Percentiles rank a stretch among this genome's conserved stretches.
phyloP scores from a whole-genome alignment of 1,140 invertebrate species.

The Hyles vespertilio region DNA sequence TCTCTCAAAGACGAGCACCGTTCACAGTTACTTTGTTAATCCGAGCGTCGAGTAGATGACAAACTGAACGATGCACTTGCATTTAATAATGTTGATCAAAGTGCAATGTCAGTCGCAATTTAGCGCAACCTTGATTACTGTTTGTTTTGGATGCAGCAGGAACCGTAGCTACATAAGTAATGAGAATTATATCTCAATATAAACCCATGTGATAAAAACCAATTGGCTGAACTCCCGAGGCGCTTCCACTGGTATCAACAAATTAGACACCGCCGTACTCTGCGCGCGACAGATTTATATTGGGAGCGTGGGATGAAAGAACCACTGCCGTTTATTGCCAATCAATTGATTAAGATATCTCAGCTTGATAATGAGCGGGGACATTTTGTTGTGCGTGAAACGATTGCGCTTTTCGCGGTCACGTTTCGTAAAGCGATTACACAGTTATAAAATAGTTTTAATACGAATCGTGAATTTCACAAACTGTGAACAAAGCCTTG shows the following conservation, averaged over 20 bases:
- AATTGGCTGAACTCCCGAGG: constrained; percentile 39
- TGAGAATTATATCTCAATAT: background rate
- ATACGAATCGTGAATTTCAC: too few species aligned
- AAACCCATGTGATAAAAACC: constrained; percentile 33
- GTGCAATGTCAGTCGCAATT: constrained; percentile 6
- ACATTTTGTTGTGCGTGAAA: too few species aligned
- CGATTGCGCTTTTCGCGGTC: too few species aligned
- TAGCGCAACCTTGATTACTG: constrained; percentile 29
- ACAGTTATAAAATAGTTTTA: too few species aligned
- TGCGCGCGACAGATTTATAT: constrained; percentile 52
- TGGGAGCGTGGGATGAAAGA: constrained; percentile 29
- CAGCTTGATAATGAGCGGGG: too few species aligned
- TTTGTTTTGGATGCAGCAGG: constrained; percentile 38
- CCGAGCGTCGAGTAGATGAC: too few species aligned
- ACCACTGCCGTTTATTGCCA: constrained; percentile 3
- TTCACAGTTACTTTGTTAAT: too few species aligned
- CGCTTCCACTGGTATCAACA: constrained; percentile 34
- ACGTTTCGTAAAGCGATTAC: too few species aligned
- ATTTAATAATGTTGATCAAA: constrained; percentile 3
- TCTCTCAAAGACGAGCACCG: too few species aligned
- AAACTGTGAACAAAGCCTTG: too few species aligned
- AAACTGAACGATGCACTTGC: too few species aligned
- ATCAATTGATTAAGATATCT: too few species aligned
- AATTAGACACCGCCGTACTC: constrained; percentile 37
- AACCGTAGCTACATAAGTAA: constrained; percentile 6